Evolutionary conservation across 2,113 vertebrate genomes (phyloP), one percentile per base, ranked within the genome.

Genomic region (Micronycteris hirsuta): DNA sequence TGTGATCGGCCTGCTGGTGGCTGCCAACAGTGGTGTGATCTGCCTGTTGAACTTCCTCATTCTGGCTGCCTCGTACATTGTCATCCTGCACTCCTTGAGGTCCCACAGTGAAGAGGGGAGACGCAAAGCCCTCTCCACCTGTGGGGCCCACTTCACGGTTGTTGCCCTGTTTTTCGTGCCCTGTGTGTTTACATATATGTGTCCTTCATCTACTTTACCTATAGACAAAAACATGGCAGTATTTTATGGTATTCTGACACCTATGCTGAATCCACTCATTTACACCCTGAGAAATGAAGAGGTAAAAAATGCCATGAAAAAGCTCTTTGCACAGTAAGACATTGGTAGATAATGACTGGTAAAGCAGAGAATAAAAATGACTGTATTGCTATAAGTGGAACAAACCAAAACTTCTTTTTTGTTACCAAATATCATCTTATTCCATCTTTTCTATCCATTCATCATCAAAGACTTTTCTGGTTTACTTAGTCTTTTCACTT

Each of bases 191-290:
- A n/a, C 41, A 31, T 97, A 97, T 0, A 36, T 95, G 70, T 7
- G 58, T 0, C 87, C 77, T 14, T 82, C 49, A 0, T 88, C 58
- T 68, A 87, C 85, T 38, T 93, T 67, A 33, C 45, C 93, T 15
- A 71, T 93, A 45, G 93, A 94, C 49, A 97, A 98, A 82, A 91
- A 7, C 65, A 71, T 96, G 61, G 92, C 96, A 28, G 67, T 98
- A 16, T 97, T 97, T 89, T 97, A 96, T 13, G 96, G 96, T 22
- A 63, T 98, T 93, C 58, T 97, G 45, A 98, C 96, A n/a, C 97
- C 97, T 5, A 85, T 97, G 83, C 22, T 97, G 81, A 97, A 97
- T 47, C 97, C 97, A 14, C 43, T 97, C 16, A 96, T 97, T 78
- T 97, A 97, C 5, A 96, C 94, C 20, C 43, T 97, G 56, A 97